phyloP scores from a whole-genome alignment of 2,113 vertebrate genomes.

The Gavialis gangeticus region DNA sequence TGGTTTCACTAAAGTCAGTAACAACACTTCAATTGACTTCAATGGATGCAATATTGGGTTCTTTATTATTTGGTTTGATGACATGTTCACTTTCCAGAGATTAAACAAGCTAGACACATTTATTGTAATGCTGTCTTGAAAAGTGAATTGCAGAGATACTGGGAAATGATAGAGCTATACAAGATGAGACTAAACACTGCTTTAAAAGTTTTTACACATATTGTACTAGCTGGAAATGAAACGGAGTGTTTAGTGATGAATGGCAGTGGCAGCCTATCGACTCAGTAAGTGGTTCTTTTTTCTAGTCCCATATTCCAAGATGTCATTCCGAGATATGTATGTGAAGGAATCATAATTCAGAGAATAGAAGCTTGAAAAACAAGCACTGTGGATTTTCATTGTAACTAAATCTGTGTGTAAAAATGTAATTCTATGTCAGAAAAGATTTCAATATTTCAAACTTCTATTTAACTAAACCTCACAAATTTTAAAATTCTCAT shows the following conservation, averaged over 20 bases:
- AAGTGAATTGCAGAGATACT: constrained; percentile 22
- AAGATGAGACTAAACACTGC: neutral
- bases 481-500: neutral
- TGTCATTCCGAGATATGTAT: neutral
- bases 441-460: neutral
- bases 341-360: neutral
- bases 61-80: neutral
- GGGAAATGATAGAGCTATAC: neutral
- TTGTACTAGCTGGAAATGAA: constrained; percentile 25
- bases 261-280: neutral
- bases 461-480: neutral
- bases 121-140: neutral
- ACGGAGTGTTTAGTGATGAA: constrained; percentile 19
- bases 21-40: neutral
- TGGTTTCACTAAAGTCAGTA: neutral
- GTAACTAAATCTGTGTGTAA: neutral
- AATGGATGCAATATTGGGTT: neutral
- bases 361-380: constrained; percentile 11
- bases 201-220: constrained; percentile 11
- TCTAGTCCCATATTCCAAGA: constrained; percentile 7
- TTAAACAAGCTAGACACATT: neutral
- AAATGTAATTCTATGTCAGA: neutral
- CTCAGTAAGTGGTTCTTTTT: constrained; percentile 10
- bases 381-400: constrained; percentile 8
- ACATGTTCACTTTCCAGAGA: neutral